Evolutionary conservation across 2,113 vertebrate genomes (phyloP).

Genomic region (Sorex araneus): DNA sequence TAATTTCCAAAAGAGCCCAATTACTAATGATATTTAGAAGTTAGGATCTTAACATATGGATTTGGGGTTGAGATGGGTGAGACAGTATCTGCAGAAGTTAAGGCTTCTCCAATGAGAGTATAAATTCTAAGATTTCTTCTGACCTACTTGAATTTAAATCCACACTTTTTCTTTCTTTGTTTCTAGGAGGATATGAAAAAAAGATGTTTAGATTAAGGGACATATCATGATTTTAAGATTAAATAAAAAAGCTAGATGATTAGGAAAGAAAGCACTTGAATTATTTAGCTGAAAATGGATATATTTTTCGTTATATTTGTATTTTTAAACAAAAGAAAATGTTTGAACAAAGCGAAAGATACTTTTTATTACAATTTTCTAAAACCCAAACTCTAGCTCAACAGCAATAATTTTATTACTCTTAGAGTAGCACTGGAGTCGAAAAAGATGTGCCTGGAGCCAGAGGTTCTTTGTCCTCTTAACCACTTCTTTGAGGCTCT

Average conservation of each 20-base stretch:
- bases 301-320: neutral
- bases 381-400: neutral
- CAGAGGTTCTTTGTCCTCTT: no score
- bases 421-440: no score
- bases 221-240: neutral
- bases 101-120: neutral
- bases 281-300: constrained; percentile 1
- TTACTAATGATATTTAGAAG: neutral
- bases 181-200: neutral
- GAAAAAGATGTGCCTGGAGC: no score
- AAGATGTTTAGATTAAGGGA: neutral
- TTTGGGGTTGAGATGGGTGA: neutral
- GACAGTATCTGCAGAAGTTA: no score
- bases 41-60: neutral
- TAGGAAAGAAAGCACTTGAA: neutral
- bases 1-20: neutral
- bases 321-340: neutral
- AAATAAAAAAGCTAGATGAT: neutral
- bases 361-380: constrained; percentile 34
- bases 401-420: neutral
- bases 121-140: neutral
- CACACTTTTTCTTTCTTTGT: neutral
- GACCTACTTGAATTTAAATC: neutral
- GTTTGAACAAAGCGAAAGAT: constrained; percentile 25
- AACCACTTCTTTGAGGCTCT: no score